Conservation (phyloP, 2,888 invertebrate genomes). For the Dilophus febrilis region DNA sequence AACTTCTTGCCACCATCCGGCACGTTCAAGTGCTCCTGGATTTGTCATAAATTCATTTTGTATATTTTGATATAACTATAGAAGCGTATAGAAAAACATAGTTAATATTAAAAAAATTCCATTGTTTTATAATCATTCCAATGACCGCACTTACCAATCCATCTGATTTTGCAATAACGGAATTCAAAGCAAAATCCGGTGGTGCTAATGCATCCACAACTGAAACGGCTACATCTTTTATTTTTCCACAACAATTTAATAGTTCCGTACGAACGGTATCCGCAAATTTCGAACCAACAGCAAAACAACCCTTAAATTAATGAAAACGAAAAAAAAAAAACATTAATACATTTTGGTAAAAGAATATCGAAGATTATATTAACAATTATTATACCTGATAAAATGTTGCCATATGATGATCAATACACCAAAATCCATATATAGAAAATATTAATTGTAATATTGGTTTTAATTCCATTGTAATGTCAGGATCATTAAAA, state of each 20-base stretch:
- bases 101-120: conserved; percentile 5
- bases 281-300: conserved; percentile 36
- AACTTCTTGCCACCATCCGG: conserved; percentile 55
- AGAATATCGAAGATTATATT: not conserved
- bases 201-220: conserved; percentile 77
- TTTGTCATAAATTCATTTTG: conserved; percentile 53
- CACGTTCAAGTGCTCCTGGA: conserved; percentile 49
- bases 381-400: conserved; percentile 37
- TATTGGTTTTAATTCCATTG: conserved; percentile 20
- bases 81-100: conserved; percentile 13
- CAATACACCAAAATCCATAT: conserved; percentile 41
- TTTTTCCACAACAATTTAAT: conserved; percentile 43
- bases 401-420: conserved; percentile 52
- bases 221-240: conserved; percentile 60
- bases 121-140: conserved; percentile 10
- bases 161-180: conserved; percentile 68
- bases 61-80: conserved; percentile 54
- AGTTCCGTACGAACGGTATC: conserved; percentile 47
- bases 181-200: conserved; percentile 77
- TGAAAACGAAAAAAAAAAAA: not conserved
- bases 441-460: conserved; percentile 37
- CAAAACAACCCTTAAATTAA: conserved; percentile 29
- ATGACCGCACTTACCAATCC: conserved; percentile 47
- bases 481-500: conserved; percentile 22
- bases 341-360: too few species aligned